Conservation (phyloP, 2,797 vertebrate species). For the Anguilla marmorata region DNA sequence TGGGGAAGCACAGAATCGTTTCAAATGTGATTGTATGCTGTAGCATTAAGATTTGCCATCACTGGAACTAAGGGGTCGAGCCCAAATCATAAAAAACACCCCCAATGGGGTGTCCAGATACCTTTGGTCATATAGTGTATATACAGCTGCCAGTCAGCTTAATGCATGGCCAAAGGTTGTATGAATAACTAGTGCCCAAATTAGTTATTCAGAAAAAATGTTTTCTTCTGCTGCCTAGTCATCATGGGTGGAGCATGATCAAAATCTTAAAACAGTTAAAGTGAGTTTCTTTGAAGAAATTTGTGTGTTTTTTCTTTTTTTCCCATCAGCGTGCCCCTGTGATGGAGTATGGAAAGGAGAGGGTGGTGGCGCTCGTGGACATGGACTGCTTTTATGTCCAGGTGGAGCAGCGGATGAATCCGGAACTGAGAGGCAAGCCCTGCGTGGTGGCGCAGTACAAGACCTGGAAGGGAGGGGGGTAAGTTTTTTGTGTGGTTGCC, state of each 20-base stretch:
- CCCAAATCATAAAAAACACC: too few relatives aligned
- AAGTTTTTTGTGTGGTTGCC: conserved; percentile 55
- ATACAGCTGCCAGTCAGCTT: too few relatives aligned
- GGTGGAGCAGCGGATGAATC: conserved; percentile 86
- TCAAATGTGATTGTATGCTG: too few relatives aligned
- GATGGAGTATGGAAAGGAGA: conserved; percentile 81
- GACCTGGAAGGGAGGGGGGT: conserved; percentile 90
- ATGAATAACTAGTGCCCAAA: too few relatives aligned
- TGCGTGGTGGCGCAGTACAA: conserved; percentile 93
- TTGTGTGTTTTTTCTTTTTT: neutral
- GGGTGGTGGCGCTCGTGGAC: conserved; percentile 86
- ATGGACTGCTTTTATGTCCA: conserved; percentile 97
- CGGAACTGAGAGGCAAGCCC: conserved; percentile 78
- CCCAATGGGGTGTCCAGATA: too few relatives aligned
- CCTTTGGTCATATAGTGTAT: too few relatives aligned
- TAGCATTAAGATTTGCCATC: too few relatives aligned
- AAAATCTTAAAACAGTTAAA: neutral
- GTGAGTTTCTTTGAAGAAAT: neutral
- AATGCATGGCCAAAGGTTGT: too few relatives aligned
- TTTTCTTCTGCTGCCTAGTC: neutral
- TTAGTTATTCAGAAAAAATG: too few relatives aligned
- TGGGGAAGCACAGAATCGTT: too few relatives aligned
- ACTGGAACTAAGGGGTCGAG: too few relatives aligned
- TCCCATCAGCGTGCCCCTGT: neutral
- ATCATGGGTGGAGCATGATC: neutral